A percentile compares a stretch with the other conserved stretches of the same genome.
Evolutionary conservation across 2,797 vertebrate genomes (phyloP).

Genomic region (Streptopelia turtur): DNA sequence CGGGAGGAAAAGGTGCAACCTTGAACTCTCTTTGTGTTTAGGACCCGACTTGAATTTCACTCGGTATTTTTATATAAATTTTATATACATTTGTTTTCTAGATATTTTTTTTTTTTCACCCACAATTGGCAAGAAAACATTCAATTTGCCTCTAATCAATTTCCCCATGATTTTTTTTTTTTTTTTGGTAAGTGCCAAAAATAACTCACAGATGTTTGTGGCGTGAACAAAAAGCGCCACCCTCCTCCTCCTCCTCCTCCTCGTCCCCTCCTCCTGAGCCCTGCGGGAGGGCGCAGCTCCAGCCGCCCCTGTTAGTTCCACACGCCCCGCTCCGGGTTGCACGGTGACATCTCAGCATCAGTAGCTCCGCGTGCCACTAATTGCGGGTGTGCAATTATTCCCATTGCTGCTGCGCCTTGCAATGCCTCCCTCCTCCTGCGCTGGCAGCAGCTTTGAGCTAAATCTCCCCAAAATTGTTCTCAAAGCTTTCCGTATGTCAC

Average conservation of each 20-base stretch:
- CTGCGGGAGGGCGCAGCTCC: not conserved
- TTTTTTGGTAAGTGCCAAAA: not conserved
- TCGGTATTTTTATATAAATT: not conserved
- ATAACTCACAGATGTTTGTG: not conserved
- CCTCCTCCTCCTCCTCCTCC: not conserved
- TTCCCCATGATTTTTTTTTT: not conserved
- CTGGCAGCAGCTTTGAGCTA: not conserved
- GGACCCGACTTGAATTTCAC: not conserved
- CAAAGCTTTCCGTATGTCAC: accelerated
- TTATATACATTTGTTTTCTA: not conserved
- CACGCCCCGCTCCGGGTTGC: not conserved
- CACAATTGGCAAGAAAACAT: not conserved
- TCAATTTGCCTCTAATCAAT: not conserved
- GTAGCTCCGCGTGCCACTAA: not conserved
- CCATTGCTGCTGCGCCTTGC: not conserved
- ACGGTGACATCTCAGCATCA: accelerated
- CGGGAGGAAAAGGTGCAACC: not conserved
- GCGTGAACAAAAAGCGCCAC: not conserved
- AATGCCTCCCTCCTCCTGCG: not conserved
- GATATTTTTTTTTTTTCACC: not conserved
- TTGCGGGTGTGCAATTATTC: not conserved
- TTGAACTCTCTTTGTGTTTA: not conserved
- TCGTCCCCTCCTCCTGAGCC: not conserved
- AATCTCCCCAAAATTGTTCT: not conserved
- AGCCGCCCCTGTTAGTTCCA: not conserved